phyloP scores from a whole-genome alignment of 2,797 vertebrate species.

The Rhynchonycteris naso region DNA sequence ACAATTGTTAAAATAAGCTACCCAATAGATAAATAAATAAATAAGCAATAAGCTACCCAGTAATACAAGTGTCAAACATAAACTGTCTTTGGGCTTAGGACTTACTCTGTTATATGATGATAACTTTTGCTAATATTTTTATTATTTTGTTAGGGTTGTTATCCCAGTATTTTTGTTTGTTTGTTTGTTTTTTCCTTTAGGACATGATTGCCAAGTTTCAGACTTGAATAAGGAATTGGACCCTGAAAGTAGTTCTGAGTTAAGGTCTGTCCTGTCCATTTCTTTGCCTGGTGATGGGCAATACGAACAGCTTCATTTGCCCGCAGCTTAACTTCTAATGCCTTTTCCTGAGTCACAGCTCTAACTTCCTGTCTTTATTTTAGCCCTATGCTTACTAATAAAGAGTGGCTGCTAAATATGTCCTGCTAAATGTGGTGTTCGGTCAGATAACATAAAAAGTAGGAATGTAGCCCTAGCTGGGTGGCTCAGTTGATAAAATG shows the following conservation, averaged over 20 bases:
- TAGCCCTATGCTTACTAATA: not conserved
- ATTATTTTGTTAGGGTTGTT: not conserved
- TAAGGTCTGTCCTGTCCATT: not conserved
- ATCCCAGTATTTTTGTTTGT: not conserved
- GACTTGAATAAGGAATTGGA: slow-evolving; percentile 1
- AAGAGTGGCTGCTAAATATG: not conserved
- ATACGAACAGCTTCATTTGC: not conserved
- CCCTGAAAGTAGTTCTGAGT: not conserved
- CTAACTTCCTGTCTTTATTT: slow-evolving; percentile 39
- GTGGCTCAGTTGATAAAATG: too few relatives aligned
- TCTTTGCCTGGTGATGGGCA: not conserved
- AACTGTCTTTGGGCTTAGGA: not conserved
- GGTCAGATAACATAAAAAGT: slow-evolving; percentile 5
- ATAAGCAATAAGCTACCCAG: not conserved
- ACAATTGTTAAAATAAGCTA: not conserved
- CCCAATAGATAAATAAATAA: not conserved
- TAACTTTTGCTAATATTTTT: not conserved
- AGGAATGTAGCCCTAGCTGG: not conserved
- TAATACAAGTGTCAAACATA: slow-evolving; percentile 7
- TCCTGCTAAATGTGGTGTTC: not conserved
- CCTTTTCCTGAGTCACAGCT: slow-evolving; percentile 39
- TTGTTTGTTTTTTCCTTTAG: not conserved
- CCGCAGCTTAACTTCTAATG: not conserved
- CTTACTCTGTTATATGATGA: not conserved
- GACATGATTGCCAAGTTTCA: not conserved